Evolutionary conservation across 2,888 invertebrate genomes (phyloP).

Genomic region (Microplitis manilae): DNA sequence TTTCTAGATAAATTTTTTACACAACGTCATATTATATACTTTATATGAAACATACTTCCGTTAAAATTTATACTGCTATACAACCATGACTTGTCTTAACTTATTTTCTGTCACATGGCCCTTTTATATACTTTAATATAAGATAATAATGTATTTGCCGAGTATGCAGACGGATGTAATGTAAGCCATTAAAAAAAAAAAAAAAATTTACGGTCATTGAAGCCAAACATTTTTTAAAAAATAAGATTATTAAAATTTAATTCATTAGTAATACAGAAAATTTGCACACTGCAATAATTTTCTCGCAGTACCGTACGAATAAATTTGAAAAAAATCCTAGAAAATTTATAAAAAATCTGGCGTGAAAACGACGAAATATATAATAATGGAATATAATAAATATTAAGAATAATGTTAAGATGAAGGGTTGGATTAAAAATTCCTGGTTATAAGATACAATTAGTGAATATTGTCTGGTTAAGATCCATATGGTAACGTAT

Average conservation of each 20-base stretch:
- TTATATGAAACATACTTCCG: slow-evolving; percentile 42
- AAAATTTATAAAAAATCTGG: too few relatives aligned
- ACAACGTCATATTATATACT: slow-evolving; percentile 24
- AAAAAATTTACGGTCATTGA: background rate
- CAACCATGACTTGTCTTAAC: slow-evolving; percentile 18
- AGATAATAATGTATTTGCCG: slow-evolving; percentile 6
- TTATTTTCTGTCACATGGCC: background rate
- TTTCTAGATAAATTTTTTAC: slow-evolving; percentile 13
- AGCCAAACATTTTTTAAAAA: background rate
- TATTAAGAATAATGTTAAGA: background rate
- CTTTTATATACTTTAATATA: background rate
- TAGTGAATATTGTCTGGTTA: slow-evolving; percentile 51
- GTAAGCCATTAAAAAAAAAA: background rate
- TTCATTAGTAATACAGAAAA: background rate
- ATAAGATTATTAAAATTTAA: background rate
- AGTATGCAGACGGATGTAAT: background rate
- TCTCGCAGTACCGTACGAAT: too few relatives aligned
- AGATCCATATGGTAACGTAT: slow-evolving; percentile 45
- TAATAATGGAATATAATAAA: background rate
- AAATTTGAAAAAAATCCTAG: too few relatives aligned
- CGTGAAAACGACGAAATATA: background rate
- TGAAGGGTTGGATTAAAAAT: background rate
- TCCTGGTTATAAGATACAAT: slow-evolving; percentile 43
- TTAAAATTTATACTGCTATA: slow-evolving; percentile 40
- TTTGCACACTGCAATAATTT: too few relatives aligned